Evolutionary conservation across 2,797 vertebrate genomes (phyloP).

Genomic region (Corythornis leucogaster): DNA sequence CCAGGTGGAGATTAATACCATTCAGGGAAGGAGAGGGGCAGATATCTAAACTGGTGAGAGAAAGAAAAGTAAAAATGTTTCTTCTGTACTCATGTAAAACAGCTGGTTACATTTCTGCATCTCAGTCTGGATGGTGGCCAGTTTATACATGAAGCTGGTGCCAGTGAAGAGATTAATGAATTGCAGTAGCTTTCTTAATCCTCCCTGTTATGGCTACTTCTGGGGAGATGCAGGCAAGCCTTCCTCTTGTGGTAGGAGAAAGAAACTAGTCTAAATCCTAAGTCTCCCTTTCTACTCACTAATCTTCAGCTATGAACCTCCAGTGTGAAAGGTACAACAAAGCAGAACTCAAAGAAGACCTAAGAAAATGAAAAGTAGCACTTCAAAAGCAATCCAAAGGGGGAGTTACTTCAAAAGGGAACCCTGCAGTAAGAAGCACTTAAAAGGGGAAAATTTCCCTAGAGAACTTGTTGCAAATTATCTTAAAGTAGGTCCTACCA

Average conservation of each 20-base stretch:
- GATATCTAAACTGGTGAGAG: not conserved
- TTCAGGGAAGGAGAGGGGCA: not conserved
- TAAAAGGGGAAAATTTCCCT: slow-evolving; percentile 53
- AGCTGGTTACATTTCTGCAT: not conserved
- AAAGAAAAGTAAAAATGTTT: not conserved
- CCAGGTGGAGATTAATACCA: not conserved
- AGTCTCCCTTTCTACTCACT: not conserved
- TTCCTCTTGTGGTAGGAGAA: not conserved
- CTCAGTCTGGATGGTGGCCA: not conserved
- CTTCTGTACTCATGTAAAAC: not conserved
- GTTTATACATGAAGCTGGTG: not conserved
- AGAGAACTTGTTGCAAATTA: slow-evolving; percentile 48
- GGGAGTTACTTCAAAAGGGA: slow-evolving; percentile 64
- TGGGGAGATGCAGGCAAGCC: not conserved
- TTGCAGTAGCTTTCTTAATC: not conserved
- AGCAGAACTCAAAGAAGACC: slow-evolving; percentile 15
- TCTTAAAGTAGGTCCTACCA: slow-evolving; percentile 37
- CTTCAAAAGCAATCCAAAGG: slow-evolving; percentile 59
- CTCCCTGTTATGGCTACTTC: not conserved
- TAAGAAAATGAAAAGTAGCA: slow-evolving; percentile 21
- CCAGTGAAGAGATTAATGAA: not conserved
- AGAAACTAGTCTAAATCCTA: slow-evolving; percentile 17
- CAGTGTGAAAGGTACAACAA: slow-evolving; percentile 16
- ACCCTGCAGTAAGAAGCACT: slow-evolving; percentile 52
- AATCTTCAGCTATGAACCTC: slow-evolving; percentile 16